These are phyloP conservation scores for Platycheirus albimanus DNA, from an alignment of 2,888 invertebrate genomes.

Conservation along the genomic window DNA sequence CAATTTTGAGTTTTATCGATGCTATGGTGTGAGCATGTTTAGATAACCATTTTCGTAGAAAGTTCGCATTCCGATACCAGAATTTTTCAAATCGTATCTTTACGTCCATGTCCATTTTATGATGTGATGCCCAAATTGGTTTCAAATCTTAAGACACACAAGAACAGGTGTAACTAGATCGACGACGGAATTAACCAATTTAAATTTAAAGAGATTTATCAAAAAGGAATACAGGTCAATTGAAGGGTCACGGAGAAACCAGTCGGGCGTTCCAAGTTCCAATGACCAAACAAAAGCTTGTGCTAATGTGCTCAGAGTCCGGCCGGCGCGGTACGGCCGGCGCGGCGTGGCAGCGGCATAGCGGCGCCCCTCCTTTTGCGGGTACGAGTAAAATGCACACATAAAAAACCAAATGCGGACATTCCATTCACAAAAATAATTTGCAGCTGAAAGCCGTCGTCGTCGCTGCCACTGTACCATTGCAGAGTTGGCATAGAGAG, in stretches of 20 bases:
- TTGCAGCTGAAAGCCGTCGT: slow-evolving; percentile 41
- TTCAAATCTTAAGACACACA: not conserved
- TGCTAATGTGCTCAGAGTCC: not conserved
- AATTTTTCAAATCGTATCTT: slow-evolving; percentile 20
- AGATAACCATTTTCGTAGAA: slow-evolving; percentile 65
- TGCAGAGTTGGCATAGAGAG: slow-evolving; percentile 4
- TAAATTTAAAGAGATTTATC: not conserved
- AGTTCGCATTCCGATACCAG: slow-evolving; percentile 60
- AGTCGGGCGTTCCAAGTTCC: slow-evolving; percentile 30
- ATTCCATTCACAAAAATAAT: slow-evolving; percentile 72
- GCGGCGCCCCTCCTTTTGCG: slow-evolving; percentile 27
- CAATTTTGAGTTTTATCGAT: slow-evolving; percentile 44
- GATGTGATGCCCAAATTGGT: not conserved
- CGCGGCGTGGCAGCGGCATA: no score
- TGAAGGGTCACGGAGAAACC: slow-evolving; percentile 43
- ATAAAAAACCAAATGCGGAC: slow-evolving; percentile 57
- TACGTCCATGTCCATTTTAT: not conserved
- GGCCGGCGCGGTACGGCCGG: not conserved
- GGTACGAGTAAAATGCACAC: slow-evolving; percentile 7
- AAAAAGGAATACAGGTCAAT: slow-evolving; percentile 22
- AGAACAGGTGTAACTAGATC: slow-evolving; percentile 11
- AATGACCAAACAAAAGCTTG: slow-evolving; percentile 20
- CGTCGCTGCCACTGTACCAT: not conserved
- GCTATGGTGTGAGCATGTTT: slow-evolving; percentile 48
- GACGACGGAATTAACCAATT: not conserved